Base-by-base conservation (phyloP, 2,113 vertebrate species). In the Trinectes maculatus region DNA sequence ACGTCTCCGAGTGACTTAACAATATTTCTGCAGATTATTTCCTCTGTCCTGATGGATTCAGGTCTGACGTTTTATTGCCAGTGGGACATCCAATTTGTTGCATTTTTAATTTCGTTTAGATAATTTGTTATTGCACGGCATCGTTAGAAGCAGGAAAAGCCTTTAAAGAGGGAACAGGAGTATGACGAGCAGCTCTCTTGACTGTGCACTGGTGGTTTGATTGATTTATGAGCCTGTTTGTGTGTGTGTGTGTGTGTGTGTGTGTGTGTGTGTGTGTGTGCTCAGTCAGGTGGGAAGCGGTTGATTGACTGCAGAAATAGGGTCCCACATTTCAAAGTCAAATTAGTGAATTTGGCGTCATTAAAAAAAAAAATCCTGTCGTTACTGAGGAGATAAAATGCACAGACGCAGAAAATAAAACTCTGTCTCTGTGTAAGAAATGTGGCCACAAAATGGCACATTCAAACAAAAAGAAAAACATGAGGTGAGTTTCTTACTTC, bases 281-380 rank as follows among this genome's bases (percentile, higher is more conserved):
- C 66, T 72, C 40, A 48, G 60, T 25, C 43, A 34, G 47, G 31
- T 56, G 40, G 31, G 31, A 9, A 44, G 56, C 28, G 57, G 56
- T 12, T 36, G 62, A 86, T 51, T 78, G 74, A 57, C 62, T 56
- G 59, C 13, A 61, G 26, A 60, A 66, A 73, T 33, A 57, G 63
- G 24, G 43, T 75, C 51, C 53, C 36, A 40, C 52, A 71, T 64
- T 73, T 81, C 52, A 71, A 81, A 74, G 60, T 64, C 81, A 68
- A 60, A 77, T 84, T 40, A 83, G 47, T 19, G 46, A 49, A 71
- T 44, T 52, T 49, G 55, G 29, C 28, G 15, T 53, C 57, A 61
- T 64, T 51, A 46, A 42, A 56, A 15, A 7, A 29, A 42, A 53
- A 12, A 5, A 36, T 8, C 31, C 37, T 58, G 37, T 24, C 24